These are phyloP conservation scores for Tenualosa ilisha DNA, from an alignment of 2,797 vertebrate species.

Conservation along the genomic window DNA sequence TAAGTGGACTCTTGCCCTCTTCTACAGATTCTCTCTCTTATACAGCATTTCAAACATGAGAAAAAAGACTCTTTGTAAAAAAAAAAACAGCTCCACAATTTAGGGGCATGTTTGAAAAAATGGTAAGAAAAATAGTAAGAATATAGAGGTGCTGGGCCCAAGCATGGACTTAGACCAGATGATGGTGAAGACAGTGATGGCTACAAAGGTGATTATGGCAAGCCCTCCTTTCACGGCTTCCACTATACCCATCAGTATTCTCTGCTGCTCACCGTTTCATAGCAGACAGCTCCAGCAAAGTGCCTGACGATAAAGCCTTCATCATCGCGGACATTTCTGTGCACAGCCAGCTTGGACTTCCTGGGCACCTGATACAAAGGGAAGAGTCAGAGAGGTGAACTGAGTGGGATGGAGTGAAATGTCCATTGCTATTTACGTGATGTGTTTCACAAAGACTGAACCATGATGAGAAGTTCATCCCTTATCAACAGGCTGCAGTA, in stretches of 20 bases:
- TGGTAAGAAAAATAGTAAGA: not conserved
- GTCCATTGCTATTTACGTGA: too few species aligned
- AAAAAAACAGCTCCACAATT: not conserved
- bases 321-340: constrained; percentile 94
- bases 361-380: constrained; percentile 83
- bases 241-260: not conserved
- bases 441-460: too few species aligned
- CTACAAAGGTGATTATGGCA: not conserved
- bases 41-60: too few species aligned
- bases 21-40: not conserved
- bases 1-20: not conserved
- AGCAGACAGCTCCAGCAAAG: constrained; percentile 97
- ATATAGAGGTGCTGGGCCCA: not conserved
- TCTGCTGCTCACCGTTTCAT: constrained; percentile 86
- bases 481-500: too few species aligned
- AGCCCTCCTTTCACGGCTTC: not conserved
- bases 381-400: not conserved
- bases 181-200: not conserved
- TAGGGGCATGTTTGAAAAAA: not conserved
- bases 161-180: not conserved
- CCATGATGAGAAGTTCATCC: too few species aligned
- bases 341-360: constrained; percentile 92
- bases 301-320: constrained; percentile 96
- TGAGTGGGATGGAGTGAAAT: not conserved
- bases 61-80: not conserved